These are phyloP conservation scores for Lasioglossum pauxillum DNA, from an alignment of 2,888 invertebrate species.

Conservation along the genomic window DNA sequence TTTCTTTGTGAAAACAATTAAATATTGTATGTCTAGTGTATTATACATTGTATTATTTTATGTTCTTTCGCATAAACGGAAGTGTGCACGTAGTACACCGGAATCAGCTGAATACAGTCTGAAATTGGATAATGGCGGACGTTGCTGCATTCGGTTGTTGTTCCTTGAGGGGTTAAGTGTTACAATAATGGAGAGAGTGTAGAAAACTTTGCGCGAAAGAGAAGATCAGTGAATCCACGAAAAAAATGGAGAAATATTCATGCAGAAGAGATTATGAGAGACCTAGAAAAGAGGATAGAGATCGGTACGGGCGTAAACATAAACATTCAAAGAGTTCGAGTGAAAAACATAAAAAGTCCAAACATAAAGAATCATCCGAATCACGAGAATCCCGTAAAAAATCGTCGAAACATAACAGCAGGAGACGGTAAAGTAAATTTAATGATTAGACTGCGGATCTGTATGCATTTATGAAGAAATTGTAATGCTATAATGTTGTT, in stretches of 20 bases:
- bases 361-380: slow-evolving; percentile 55
- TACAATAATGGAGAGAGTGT: not conserved
- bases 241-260: slow-evolving; percentile 71
- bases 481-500: too few relatives aligned
- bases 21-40: not conserved
- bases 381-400: slow-evolving; percentile 65
- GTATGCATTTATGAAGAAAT: too few relatives aligned
- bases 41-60: not conserved
- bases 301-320: slow-evolving; percentile 30
- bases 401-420: slow-evolving; percentile 73
- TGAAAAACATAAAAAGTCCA: slow-evolving; percentile 70
- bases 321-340: slow-evolving; percentile 63
- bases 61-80: slow-evolving; percentile 19
- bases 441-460: not conserved
- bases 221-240: not conserved
- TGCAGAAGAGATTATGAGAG: slow-evolving; percentile 56
- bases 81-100: slow-evolving; percentile 43
- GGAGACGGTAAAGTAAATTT: slow-evolving; percentile 66
- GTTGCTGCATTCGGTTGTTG: not conserved
- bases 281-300: slow-evolving; percentile 36
- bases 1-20: not conserved
- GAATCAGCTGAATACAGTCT: slow-evolving; percentile 58
- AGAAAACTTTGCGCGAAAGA: not conserved
- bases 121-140: slow-evolving; percentile 56
- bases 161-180: slow-evolving; percentile 63